Percentiles rank a stretch among this genome's conserved stretches.
Conservation (phyloP, 2,113 vertebrate genomes). For the Aplodontia rufa region DNA sequence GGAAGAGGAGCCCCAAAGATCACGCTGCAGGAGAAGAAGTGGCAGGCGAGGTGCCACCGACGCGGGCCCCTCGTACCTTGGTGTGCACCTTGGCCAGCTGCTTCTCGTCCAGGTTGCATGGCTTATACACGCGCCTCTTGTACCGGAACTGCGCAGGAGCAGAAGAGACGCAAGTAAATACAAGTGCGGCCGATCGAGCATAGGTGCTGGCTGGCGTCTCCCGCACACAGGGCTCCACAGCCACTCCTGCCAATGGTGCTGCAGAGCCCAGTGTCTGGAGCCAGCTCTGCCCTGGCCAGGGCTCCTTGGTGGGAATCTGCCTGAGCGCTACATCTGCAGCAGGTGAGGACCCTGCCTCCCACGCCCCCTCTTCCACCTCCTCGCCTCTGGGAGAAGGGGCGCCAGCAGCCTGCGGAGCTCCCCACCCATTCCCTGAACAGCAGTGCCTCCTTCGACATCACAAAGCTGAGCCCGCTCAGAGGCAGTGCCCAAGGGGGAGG, state of each 20-base stretch:
- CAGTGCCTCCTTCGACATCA: background rate
- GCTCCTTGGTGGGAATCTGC: background rate
- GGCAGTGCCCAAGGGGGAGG: background rate
- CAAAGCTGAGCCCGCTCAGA: background rate
- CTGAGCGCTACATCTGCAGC: rapidly evolving
- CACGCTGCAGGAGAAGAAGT: background rate
- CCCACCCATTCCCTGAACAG: rapidly evolving
- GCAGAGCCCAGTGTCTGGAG: rapidly evolving
- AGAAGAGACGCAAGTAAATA: background rate
- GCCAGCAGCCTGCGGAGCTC: too few relatives aligned
- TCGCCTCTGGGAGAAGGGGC: too few relatives aligned
- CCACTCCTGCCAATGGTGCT: rapidly evolving
- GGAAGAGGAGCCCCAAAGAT: background rate
- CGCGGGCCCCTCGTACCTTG: constrained; percentile 88
- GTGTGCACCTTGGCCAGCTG: constrained; percentile 97
- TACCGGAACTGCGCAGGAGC: constrained; percentile 92
- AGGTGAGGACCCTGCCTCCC: rapidly evolving
- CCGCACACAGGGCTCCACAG: too few relatives aligned
- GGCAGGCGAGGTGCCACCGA: too few relatives aligned
- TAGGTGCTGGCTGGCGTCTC: too few relatives aligned
- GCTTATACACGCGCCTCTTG: constrained; percentile 97
- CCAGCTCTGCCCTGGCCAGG: rapidly evolving
- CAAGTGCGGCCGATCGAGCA: too few relatives aligned
- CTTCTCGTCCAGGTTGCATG: constrained; percentile 94
- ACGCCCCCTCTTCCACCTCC: rapidly evolving